These are phyloP conservation scores for Tethea ocularis DNA, from an alignment of 2,888 invertebrate species.

Conservation along the genomic window DNA sequence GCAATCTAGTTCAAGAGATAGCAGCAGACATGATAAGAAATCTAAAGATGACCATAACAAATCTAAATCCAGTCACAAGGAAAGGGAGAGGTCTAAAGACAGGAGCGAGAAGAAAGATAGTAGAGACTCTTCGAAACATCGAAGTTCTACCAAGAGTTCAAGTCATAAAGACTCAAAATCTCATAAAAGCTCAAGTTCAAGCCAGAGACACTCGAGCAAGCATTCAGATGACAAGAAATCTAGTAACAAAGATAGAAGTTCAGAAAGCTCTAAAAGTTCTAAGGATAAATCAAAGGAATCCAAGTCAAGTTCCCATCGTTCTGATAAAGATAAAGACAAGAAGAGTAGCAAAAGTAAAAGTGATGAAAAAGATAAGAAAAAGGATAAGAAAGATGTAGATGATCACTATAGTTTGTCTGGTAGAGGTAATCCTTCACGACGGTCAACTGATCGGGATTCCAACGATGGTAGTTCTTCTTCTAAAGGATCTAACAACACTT, in stretches of 20 bases:
- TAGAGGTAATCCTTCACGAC: slow-evolving; percentile 85
- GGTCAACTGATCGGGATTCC: slow-evolving; percentile 91
- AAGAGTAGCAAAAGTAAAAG: slow-evolving; percentile 65
- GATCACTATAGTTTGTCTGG: slow-evolving; percentile 88
- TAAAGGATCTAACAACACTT: slow-evolving; percentile 69
- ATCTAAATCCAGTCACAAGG: slow-evolving; percentile 63
- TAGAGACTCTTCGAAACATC: slow-evolving; percentile 70
- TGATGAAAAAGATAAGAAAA: slow-evolving; percentile 75
- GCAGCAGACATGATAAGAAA: slow-evolving; percentile 66
- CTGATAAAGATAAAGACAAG: slow-evolving; percentile 73
- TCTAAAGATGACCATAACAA: slow-evolving; percentile 66
- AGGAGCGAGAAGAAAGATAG: slow-evolving; percentile 65
- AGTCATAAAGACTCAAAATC: slow-evolving; percentile 66
- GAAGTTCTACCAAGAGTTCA: slow-evolving; percentile 68
- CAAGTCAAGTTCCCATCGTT: slow-evolving; percentile 65
- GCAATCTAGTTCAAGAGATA: slow-evolving; percentile 67
- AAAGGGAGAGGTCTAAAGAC: slow-evolving; percentile 61
- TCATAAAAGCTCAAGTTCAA: slow-evolving; percentile 64
- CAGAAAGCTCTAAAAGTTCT: slow-evolving; percentile 44
- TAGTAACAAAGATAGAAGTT: slow-evolving; percentile 61
- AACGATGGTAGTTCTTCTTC: slow-evolving; percentile 87
- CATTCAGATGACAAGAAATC: slow-evolving; percentile 68
- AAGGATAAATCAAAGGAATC: slow-evolving; percentile 62
- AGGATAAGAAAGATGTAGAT: slow-evolving; percentile 84
- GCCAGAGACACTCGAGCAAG: slow-evolving; percentile 62